Evolutionary conservation across 2,888 invertebrate species (phyloP).

Genomic region (Phlogophora meticulosa): DNA sequence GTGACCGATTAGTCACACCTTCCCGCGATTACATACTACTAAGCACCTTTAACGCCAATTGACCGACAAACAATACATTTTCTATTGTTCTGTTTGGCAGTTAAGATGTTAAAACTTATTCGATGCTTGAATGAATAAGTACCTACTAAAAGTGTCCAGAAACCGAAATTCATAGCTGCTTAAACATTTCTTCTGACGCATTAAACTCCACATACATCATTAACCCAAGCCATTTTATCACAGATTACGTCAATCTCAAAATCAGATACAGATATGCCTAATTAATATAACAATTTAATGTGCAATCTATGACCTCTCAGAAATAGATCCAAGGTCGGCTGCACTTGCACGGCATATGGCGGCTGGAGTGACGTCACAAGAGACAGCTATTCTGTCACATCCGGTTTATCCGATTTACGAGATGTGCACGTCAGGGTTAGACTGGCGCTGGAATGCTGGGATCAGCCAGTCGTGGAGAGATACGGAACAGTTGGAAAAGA

Average conservation of each 20-base stretch:
- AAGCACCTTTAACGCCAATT: too few species aligned
- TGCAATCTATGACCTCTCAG: constrained; percentile 19
- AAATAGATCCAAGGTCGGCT: constrained; percentile 40
- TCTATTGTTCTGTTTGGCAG: too few species aligned
- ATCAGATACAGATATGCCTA: background rate
- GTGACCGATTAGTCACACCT: too few species aligned
- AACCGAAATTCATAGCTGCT: background rate
- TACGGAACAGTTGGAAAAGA: constrained; percentile 8
- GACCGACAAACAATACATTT: too few species aligned
- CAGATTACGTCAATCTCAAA: constrained; percentile 3
- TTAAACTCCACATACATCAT: background rate
- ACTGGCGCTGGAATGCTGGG: constrained; percentile 16
- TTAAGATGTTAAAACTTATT: too few species aligned
- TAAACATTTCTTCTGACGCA: background rate
- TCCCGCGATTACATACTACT: too few species aligned
- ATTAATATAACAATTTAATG: constrained; percentile 3
- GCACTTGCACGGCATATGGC: constrained; percentile 30
- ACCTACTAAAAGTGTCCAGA: too few species aligned
- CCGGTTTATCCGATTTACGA: constrained; percentile 59
- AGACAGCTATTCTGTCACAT: constrained; percentile 63
- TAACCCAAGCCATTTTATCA: background rate
- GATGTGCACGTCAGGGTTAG: constrained; percentile 31
- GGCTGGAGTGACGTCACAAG: constrained; percentile 48
- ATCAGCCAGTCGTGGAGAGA: constrained; percentile 1
- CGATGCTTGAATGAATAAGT: too few species aligned